Evolutionary conservation across 2,888 invertebrate species (phyloP), one percentile per base, ranked within the genome.

Genomic region (Adelognathus sp.): DNA sequence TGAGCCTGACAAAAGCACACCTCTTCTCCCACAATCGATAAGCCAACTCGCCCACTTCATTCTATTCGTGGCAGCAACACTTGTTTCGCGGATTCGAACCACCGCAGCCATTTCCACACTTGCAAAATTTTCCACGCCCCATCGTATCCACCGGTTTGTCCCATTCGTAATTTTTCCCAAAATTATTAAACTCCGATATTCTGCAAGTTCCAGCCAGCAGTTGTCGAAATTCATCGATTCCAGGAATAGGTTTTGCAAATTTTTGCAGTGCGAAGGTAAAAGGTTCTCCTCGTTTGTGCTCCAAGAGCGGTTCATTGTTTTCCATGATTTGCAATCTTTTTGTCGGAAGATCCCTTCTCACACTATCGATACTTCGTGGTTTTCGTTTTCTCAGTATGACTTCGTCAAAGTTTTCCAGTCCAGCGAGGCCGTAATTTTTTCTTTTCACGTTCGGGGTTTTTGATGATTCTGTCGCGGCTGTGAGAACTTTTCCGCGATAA

Each of bases 91-190:
- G 56, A 5, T 39, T 24, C 5, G 11, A 18, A n/a, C 52, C 61
- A 6, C 64, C 50, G 18, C 76, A 80, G 16, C 70, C 75, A 16
- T 82, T 79, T 50, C 79, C 79, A 27, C 80, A 76, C 54, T 74
- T 74, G 44, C 81, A 82, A 11, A 46, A 24, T 21, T 71, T 81
- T 60, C 56, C 52, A 6, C 54, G 54, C 3, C 18, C 21, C 7
- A 36, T 54, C 33, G 11, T 6, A 9, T 70, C 56, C 41, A 24
- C 27, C 16, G 64, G 44, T 56, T 16, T 39, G 44, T 75, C 31
- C 56, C 61, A 67, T 4, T 56, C 46, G 31, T 50, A 76, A 5
- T 14, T 44, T 56, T 64, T 69, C 18, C 58, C 76, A 16, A 75
- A 61, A 41, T 75, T 60, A 27, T 67, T 72, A 7, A 63, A 58